phyloP scores from a whole-genome alignment of 2,113 vertebrate species.

The Probosciger aterrimus region DNA sequence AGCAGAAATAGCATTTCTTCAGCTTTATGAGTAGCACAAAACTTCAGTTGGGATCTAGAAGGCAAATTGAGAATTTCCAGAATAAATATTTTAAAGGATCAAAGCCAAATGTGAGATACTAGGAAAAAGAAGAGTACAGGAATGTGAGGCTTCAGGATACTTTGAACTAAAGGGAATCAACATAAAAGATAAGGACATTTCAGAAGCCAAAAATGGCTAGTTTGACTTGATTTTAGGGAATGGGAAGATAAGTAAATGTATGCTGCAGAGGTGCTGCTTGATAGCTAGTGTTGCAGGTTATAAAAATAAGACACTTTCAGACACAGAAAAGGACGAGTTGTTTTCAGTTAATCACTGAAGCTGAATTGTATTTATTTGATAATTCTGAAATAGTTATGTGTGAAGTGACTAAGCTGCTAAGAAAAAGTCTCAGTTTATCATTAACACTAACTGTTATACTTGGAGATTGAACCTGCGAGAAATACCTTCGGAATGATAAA shows the following conservation, averaged over 20 bases:
- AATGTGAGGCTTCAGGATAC: not conserved
- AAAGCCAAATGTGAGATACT: not conserved
- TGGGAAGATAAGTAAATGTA: slow-evolving; percentile 8
- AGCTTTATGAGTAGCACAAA: not conserved
- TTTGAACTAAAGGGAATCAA: not conserved
- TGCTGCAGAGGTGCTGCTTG: not conserved
- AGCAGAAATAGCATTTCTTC: not conserved
- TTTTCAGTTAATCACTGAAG: not conserved
- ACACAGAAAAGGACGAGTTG: not conserved
- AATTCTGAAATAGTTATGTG: not conserved
- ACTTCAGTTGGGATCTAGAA: not conserved
- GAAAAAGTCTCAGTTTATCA: not conserved
- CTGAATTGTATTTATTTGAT: not conserved
- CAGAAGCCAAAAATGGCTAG: not conserved
- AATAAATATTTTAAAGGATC: not conserved
- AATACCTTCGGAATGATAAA: not conserved
- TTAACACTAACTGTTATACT: not conserved
- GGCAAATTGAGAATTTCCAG: not conserved
- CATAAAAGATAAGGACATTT: not conserved
- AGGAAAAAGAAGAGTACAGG: not conserved
- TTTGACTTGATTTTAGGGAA: not conserved
- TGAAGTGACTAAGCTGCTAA: slow-evolving; percentile 5
- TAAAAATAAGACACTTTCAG: not conserved
- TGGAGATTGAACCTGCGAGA: not conserved
- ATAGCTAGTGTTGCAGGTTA: not conserved